A percentile compares a stretch with the other conserved stretches of the same genome.
Conservation (phyloP, 2,113 vertebrate species). For the Tragelaphus strepsiceros region DNA sequence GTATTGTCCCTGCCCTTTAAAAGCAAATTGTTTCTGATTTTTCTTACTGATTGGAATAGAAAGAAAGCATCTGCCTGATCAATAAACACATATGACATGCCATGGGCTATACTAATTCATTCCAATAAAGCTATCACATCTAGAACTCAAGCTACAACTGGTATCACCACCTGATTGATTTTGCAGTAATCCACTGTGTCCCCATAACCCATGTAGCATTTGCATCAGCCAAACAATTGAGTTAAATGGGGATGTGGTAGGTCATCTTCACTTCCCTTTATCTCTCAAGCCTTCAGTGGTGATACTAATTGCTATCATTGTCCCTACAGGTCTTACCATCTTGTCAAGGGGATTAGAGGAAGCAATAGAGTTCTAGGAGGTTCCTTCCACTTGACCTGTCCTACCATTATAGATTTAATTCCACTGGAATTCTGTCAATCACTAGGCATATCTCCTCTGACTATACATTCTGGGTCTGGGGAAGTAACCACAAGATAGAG, state of each 20-base stretch:
- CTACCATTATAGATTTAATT: background rate
- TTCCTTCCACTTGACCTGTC: background rate
- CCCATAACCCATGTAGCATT: background rate
- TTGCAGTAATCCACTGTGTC: background rate
- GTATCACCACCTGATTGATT: background rate
- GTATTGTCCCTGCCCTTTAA: background rate
- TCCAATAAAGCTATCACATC: background rate
- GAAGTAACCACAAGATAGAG: background rate
- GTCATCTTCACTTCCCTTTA: background rate
- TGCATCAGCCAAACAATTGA: background rate
- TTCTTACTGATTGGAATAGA: background rate
- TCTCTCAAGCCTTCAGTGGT: background rate
- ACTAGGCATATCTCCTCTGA: background rate
- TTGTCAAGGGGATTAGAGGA: background rate
- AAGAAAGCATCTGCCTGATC: background rate
- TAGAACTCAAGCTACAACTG: slow-evolving; percentile 1
- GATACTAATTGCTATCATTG: background rate
- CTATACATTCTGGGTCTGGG: background rate
- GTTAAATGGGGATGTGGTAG: background rate
- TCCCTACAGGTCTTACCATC: background rate
- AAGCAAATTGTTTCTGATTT: slow-evolving; percentile 14
- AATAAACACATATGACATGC: background rate
- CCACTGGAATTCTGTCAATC: background rate
- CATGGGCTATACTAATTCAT: background rate
- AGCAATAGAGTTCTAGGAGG: background rate